phyloP scores from a whole-genome alignment of 1,140 invertebrate species.

The Lordiphosa mommai region DNA sequence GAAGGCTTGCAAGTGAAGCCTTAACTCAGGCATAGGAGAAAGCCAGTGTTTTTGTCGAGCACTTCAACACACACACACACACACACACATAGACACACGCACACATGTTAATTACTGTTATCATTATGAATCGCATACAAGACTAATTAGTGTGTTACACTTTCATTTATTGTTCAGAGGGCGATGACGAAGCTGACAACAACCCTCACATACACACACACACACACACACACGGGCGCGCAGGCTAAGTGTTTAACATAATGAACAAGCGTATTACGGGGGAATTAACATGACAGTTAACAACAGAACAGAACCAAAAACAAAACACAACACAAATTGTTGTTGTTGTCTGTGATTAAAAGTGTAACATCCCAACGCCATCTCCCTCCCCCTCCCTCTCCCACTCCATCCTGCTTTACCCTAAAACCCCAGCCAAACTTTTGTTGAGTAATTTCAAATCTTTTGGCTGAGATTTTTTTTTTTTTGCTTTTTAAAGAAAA shows the following conservation, averaged over 20 bases:
- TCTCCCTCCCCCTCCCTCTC: neutral
- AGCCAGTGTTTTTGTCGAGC: conserved; percentile 10
- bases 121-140: conserved; percentile 74
- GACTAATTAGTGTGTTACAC: conserved; percentile 75
- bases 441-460: conserved; percentile 36
- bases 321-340: conserved; percentile 19
- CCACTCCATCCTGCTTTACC: neutral
- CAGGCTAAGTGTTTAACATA: conserved; percentile 70
- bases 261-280: conserved; percentile 72
- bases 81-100: conserved; percentile 14
- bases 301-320: conserved; percentile 46
- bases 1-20: neutral
- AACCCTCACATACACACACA: conserved; percentile 4
- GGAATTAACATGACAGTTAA: conserved; percentile 73
- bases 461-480: conserved; percentile 9
- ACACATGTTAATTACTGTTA: conserved; percentile 73
- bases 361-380: conserved; percentile 22
- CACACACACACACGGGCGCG: neutral
- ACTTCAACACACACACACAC: conserved; percentile 14
- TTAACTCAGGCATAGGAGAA: neutral
- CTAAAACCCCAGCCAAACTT: conserved; percentile 10
- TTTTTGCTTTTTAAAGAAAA: neutral
- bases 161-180: conserved; percentile 64
- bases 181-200: conserved; percentile 25
- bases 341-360: conserved; percentile 45